Evolutionary conservation across 2,797 vertebrate genomes (phyloP).

Genomic region (Poeciliopsis gracilis): DNA sequence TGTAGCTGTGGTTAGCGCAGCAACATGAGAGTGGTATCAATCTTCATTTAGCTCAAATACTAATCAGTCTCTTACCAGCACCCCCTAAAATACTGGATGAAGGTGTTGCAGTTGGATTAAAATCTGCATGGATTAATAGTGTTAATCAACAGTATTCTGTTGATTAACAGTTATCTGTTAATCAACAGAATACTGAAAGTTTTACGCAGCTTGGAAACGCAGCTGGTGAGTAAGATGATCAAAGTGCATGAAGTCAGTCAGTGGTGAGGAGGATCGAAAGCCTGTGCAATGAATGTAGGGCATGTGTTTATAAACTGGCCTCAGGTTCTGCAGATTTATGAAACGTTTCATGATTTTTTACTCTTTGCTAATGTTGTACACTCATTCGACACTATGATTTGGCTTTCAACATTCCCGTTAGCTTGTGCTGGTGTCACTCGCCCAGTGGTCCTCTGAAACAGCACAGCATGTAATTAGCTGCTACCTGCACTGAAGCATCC

Average conservation of each 20-base stretch:
- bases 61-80: not conserved
- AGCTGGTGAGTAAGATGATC: slow-evolving; percentile 1
- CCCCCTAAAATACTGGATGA: not conserved
- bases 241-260: not conserved
- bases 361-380: slow-evolving; percentile 7
- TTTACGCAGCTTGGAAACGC: too few species aligned
- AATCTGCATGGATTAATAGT: not conserved
- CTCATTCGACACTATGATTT: slow-evolving; percentile 15
- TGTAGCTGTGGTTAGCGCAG: not conserved
- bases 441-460: slow-evolving; percentile 9
- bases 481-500: slow-evolving; percentile 52
- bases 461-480: slow-evolving; percentile 37
- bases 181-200: too few species aligned
- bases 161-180: too few species aligned
- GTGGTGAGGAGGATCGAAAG: not conserved
- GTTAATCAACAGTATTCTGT: too few species aligned
- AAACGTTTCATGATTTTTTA: slow-evolving; percentile 9
- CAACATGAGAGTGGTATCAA: not conserved
- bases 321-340: slow-evolving; percentile 25
- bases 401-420: slow-evolving; percentile 35
- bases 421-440: slow-evolving; percentile 26
- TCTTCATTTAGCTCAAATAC: not conserved
- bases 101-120: not conserved
- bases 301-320: slow-evolving; percentile 36
- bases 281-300: slow-evolving; percentile 13